Evolutionary conservation across 1,140 invertebrate genomes (phyloP).

Genomic region (Cotesia chilonis): DNA sequence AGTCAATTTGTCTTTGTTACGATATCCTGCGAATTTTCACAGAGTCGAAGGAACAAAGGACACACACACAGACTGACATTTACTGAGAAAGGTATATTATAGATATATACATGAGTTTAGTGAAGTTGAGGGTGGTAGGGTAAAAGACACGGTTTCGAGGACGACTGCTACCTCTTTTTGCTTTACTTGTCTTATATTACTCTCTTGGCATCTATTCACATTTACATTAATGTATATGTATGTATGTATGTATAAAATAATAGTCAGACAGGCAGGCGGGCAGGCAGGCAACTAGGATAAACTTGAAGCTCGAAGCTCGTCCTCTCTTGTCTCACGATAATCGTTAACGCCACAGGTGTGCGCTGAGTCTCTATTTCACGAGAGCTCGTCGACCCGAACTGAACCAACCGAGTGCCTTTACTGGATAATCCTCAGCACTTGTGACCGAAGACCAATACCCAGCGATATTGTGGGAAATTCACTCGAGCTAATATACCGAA

Average conservation of each 20-base stretch:
- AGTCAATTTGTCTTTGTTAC: constrained; percentile 19
- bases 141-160: background rate
- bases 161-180: constrained; percentile 10
- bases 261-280: too few species aligned
- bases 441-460: constrained; percentile 6
- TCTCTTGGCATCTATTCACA: background rate
- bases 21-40: too few species aligned
- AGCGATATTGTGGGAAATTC: constrained; percentile 23
- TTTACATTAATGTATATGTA: too few species aligned
- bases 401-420: constrained; percentile 15
- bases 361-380: constrained; percentile 31
- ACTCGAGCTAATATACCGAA: background rate
- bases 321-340: constrained; percentile 43
- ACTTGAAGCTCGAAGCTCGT: constrained; percentile 7
- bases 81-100: background rate
- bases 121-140: background rate
- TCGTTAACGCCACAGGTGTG: constrained; percentile 49
- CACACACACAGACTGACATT: background rate
- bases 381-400: constrained; percentile 25
- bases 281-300: background rate
- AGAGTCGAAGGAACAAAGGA: background rate
- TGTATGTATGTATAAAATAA: constrained; percentile 1
- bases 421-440: constrained; percentile 28
- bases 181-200: background rate
- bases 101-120: background rate